Evolutionary conservation across 2,888 invertebrate genomes (phyloP).

Genomic region (Mythimna vitellina): DNA sequence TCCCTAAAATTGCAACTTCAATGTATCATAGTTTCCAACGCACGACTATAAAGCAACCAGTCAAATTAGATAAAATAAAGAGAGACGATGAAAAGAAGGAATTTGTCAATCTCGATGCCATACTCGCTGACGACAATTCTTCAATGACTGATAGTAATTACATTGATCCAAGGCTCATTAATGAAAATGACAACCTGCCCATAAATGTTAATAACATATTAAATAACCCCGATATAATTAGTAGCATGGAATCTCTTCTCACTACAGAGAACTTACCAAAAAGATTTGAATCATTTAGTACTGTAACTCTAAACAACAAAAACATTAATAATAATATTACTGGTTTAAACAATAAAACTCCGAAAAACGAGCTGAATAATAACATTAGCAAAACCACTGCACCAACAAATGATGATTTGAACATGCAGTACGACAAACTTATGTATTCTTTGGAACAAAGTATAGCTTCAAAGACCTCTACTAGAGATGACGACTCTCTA

Average conservation of each 20-base stretch:
- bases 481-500: conserved; percentile 88
- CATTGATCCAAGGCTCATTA: conserved; percentile 92
- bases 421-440: conserved; percentile 88
- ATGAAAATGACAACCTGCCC: conserved; percentile 93
- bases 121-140: conserved; percentile 83
- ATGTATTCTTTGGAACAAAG: conserved; percentile 89
- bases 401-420: conserved; percentile 84
- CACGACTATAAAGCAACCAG: conserved; percentile 83
- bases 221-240: conserved; percentile 88
- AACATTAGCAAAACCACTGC: conserved; percentile 74
- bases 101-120: conserved; percentile 87
- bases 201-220: conserved; percentile 89
- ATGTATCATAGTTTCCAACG: conserved; percentile 88
- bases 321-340: conserved; percentile 74
- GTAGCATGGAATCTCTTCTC: conserved; percentile 88
- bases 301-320: conserved; percentile 76
- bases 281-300: conserved; percentile 86
- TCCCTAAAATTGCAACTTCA: conserved; percentile 87
- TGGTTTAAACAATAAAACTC: conserved; percentile 68
- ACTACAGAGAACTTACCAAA: conserved; percentile 88
- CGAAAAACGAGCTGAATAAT: conserved; percentile 74
- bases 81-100: conserved; percentile 82
- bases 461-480: conserved; percentile 85
- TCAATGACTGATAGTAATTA: conserved; percentile 89
- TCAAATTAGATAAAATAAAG: conserved; percentile 87